Conservation (phyloP, 1,140 invertebrate genomes). For the Tribolium castaneum region DNA sequence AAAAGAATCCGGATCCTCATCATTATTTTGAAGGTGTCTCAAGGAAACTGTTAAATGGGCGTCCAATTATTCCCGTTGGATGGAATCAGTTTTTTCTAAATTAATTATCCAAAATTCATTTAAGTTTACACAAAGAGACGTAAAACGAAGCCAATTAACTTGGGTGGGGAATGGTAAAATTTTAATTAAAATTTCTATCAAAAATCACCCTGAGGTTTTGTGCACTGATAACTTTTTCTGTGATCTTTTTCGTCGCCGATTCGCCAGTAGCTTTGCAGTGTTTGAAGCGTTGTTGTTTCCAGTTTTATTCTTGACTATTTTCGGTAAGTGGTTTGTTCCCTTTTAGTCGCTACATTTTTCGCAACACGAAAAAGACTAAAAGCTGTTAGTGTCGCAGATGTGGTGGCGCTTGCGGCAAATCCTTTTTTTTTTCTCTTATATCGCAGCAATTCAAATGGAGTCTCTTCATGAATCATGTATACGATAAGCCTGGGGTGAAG, state of each 20-base stretch:
- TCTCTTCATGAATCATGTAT: conserved; percentile 35
- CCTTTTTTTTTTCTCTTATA: conserved; percentile 11
- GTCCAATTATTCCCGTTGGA: conserved; percentile 9
- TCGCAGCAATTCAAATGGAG: conserved; percentile 24
- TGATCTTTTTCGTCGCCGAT: neutral
- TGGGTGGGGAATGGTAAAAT: neutral
- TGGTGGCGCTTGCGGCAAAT: neutral
- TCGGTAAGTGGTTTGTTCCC: conserved; percentile 2
- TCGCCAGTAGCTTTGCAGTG: neutral
- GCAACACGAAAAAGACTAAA: neutral
- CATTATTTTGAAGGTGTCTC: conserved; percentile 2
- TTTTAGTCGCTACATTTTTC: neutral
- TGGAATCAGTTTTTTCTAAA: conserved; percentile 23
- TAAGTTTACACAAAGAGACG: conserved; percentile 25
- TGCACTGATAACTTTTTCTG: conserved; percentile 1
- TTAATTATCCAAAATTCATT: conserved; percentile 31
- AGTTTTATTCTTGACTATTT: conserved; percentile 23
- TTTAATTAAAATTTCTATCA: conserved; percentile 34
- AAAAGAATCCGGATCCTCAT: neutral
- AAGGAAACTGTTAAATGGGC: neutral
- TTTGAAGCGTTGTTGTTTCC: neutral
- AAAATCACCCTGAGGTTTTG: conserved; percentile 1
- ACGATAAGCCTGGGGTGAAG: conserved; percentile 21
- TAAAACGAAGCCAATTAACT: conserved; percentile 26
- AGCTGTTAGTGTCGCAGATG: neutral